A percentile compares a stretch with the other conserved stretches of the same genome.
Evolutionary conservation across 2,797 vertebrate species (phyloP).

Genomic region (Coluber constrictor): DNA sequence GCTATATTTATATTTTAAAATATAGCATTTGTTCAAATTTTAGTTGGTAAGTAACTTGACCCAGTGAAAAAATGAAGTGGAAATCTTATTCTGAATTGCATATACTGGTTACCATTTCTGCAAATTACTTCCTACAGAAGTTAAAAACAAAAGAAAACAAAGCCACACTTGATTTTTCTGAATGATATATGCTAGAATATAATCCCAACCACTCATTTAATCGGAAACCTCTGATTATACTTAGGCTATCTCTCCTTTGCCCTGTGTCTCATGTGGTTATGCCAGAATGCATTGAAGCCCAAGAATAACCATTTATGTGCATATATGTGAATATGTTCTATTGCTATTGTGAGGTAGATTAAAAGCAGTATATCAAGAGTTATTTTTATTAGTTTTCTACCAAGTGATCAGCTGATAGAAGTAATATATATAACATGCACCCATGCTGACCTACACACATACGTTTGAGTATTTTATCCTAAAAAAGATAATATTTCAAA

Average conservation of each 20-base stretch:
- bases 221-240: slow-evolving; percentile 53
- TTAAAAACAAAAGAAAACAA: slow-evolving; percentile 47
- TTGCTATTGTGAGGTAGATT: slow-evolving; percentile 67
- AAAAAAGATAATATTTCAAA: slow-evolving; percentile 79
- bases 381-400: slow-evolving; percentile 72
- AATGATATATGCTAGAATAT: slow-evolving; percentile 52
- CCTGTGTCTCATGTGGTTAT: slow-evolving; percentile 58
- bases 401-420: slow-evolving; percentile 72
- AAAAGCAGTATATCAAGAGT: slow-evolving; percentile 68
- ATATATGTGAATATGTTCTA: slow-evolving; percentile 68
- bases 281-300: slow-evolving; percentile 52
- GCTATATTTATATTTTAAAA: neutral
- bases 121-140: neutral
- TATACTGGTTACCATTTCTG: neutral
- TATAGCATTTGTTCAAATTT: neutral
- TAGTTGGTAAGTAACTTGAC: neutral
- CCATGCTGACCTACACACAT: slow-evolving; percentile 55
- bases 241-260: slow-evolving; percentile 60
- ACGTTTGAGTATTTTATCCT: slow-evolving; percentile 71
- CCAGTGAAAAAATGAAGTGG: neutral
- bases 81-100: neutral
- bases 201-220: slow-evolving; percentile 55
- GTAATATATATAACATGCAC: slow-evolving; percentile 66
- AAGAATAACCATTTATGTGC: slow-evolving; percentile 66
- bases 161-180: slow-evolving; percentile 52